A percentile compares a stretch with the other conserved stretches of the same genome.
Conservation (phyloP, 2,113 vertebrate genomes). For the Crotalus tigris region DNA sequence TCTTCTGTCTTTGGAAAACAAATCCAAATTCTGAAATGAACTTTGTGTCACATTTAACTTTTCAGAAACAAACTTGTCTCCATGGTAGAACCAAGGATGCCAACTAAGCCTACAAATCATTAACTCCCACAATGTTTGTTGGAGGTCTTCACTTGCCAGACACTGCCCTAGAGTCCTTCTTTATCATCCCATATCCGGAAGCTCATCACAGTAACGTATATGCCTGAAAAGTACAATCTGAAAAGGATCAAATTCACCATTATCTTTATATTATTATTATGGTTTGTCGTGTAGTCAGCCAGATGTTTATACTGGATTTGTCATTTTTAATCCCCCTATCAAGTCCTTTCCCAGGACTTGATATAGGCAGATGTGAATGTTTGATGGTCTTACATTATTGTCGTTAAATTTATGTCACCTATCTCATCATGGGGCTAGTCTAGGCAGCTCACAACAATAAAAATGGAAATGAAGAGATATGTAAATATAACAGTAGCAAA, state of each 20-base stretch:
- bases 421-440: not conserved
- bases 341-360: not conserved
- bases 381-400: not conserved
- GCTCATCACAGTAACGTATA: not conserved
- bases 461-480: not conserved
- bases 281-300: not conserved
- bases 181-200: not conserved
- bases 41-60: not conserved
- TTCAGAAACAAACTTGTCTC: constrained; percentile 15
- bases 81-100: not conserved
- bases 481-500: not conserved
- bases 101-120: constrained; percentile 10
- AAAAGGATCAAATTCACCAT: not conserved
- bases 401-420: not conserved
- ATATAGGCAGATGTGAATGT: not conserved
- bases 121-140: not conserved
- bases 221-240: no score
- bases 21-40: constrained; percentile 10
- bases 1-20: not conserved
- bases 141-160: constrained; percentile 12
- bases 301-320: not conserved
- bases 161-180: not conserved
- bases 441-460: not conserved
- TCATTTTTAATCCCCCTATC: not conserved
- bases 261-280: not conserved